phyloP scores from a whole-genome alignment of 2,888 invertebrate genomes.

The Lysandra bellargus region DNA sequence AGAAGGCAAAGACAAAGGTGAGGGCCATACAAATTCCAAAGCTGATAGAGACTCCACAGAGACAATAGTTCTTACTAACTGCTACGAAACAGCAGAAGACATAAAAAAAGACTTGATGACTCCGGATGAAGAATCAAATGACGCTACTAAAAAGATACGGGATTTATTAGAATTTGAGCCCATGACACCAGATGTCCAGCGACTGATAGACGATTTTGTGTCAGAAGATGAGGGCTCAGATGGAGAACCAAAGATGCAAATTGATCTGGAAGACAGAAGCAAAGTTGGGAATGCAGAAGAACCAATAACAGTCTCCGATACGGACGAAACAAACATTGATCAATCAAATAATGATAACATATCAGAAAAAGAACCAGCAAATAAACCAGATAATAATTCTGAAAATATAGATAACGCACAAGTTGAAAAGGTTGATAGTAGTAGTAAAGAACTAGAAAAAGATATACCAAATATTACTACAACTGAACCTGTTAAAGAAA shows the following conservation, averaged over 20 bases:
- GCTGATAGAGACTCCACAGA: conserved; percentile 65
- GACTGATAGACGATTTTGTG: conserved; percentile 62
- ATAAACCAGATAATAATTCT: not conserved
- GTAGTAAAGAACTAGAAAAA: conserved; percentile 38
- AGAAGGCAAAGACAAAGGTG: conserved; percentile 59
- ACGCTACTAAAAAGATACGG: conserved; percentile 51
- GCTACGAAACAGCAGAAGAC: conserved; percentile 60
- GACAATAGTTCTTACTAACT: conserved; percentile 60
- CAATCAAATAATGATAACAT: conserved; percentile 36
- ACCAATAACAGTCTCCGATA: conserved; percentile 27
- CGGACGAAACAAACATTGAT: conserved; percentile 30
- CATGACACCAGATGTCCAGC: conserved; percentile 59
- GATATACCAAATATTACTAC: conserved; percentile 23
- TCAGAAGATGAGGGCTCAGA: conserved; percentile 58
- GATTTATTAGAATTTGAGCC: conserved; percentile 65
- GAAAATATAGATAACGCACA: conserved; percentile 34
- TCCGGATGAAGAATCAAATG: conserved; percentile 41
- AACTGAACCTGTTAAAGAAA: conserved; percentile 35
- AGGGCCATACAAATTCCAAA: conserved; percentile 58
- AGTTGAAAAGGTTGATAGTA: conserved; percentile 24
- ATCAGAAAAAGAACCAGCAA: conserved; percentile 31
- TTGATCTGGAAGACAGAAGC: conserved; percentile 48
- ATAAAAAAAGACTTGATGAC: conserved; percentile 55
- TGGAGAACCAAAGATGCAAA: conserved; percentile 52
- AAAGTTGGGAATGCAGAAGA: conserved; percentile 38